Percentiles rank a stretch among this genome's conserved stretches.
Conservation (phyloP, 2,888 invertebrate species). For the Hartigia nigra region DNA sequence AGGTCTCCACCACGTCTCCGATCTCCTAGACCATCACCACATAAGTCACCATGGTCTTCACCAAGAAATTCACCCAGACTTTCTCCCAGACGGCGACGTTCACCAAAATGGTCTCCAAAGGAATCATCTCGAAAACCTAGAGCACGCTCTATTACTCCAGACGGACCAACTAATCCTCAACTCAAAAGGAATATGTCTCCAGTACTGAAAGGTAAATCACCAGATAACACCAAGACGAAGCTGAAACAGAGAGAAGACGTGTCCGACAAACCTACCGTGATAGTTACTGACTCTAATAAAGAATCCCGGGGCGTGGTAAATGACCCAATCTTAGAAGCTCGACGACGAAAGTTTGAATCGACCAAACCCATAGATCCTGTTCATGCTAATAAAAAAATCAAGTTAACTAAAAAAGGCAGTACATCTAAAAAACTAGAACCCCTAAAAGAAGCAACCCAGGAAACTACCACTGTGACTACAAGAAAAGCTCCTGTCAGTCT, state of each 20-base stretch:
- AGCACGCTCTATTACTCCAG: slow-evolving; percentile 42
- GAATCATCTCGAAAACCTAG: slow-evolving; percentile 40
- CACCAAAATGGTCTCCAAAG: slow-evolving; percentile 49
- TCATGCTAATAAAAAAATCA: slow-evolving; percentile 68
- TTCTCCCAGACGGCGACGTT: slow-evolving; percentile 45
- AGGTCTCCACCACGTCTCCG: slow-evolving; percentile 23
- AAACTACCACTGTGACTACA: slow-evolving; percentile 3
- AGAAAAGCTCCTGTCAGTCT: slow-evolving; percentile 16
- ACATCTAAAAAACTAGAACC: slow-evolving; percentile 28
- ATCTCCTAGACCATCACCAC: slow-evolving; percentile 17
- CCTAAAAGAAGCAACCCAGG: background rate
- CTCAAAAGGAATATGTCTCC: slow-evolving; percentile 25
- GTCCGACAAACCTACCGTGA: slow-evolving; percentile 4
- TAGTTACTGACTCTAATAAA: slow-evolving; percentile 4
- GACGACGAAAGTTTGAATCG: slow-evolving; percentile 69
- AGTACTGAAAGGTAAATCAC: slow-evolving; percentile 31
- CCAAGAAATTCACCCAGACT: slow-evolving; percentile 46
- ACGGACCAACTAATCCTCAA: slow-evolving; percentile 24
- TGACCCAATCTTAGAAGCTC: slow-evolving; percentile 68
- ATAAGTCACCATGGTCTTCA: slow-evolving; percentile 20
- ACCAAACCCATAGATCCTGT: slow-evolving; percentile 64
- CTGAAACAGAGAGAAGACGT: slow-evolving; percentile 36
- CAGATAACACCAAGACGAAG: slow-evolving; percentile 13
- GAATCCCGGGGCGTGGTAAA: slow-evolving; percentile 23
- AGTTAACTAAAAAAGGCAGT: slow-evolving; percentile 48